Evolutionary conservation across 2,113 vertebrate genomes (phyloP).

Genomic region (Dunckerocampus dactyliophorus): DNA sequence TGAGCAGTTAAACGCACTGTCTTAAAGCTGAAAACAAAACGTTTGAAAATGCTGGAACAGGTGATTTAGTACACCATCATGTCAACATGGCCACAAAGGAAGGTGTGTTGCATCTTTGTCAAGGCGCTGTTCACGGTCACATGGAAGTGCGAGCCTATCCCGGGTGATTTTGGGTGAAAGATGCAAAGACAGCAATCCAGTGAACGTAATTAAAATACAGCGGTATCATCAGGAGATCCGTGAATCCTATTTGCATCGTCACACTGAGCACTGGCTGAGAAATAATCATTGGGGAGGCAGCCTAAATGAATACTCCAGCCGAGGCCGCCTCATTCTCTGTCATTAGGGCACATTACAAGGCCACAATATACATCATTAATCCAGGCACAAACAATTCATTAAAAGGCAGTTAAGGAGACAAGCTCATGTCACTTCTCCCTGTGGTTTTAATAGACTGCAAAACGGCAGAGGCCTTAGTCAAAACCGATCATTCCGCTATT

Average conservation of each 20-base stretch:
- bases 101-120: no score
- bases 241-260: conserved; percentile 45
- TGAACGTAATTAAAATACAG: no score
- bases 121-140: no score
- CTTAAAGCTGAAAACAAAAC: no score
- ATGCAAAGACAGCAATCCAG: no score
- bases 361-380: conserved; percentile 76
- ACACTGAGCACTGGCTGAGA: conserved; percentile 42
- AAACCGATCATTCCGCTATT: conserved; percentile 57
- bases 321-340: conserved; percentile 62
- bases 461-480: conserved; percentile 64
- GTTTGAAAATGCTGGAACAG: no score
- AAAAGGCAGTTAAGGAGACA: conserved; percentile 74
- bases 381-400: conserved; percentile 77
- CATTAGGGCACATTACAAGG: conserved; percentile 74
- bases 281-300: conserved; percentile 68
- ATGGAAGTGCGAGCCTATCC: no score
- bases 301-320: conserved; percentile 71
- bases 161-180: no score
- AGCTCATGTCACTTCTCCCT: conserved; percentile 66
- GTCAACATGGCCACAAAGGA: no score
- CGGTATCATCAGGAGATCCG: no score
- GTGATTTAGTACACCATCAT: no score
- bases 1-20: no score
- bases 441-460: conserved; percentile 69